These are phyloP conservation scores for Keiferia lycopersicella DNA, from an alignment of 2,888 invertebrate species.

Conservation along the genomic window DNA sequence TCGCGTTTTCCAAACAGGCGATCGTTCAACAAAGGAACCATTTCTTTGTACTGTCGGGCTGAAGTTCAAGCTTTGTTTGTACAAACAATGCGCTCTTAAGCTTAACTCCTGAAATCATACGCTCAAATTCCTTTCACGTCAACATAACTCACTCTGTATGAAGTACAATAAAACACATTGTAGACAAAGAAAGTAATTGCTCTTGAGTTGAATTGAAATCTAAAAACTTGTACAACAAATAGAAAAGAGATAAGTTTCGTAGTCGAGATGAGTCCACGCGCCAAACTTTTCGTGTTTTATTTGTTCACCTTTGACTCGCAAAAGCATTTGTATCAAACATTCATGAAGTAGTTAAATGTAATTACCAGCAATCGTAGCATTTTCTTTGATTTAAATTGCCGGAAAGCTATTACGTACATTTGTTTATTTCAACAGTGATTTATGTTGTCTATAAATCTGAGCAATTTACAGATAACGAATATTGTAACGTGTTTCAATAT, in stretches of 20 bases:
- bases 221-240: neutral
- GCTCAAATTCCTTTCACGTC: constrained; percentile 16
- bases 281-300: neutral
- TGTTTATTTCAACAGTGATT: neutral
- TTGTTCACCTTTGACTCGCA: neutral
- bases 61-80: constrained; percentile 14
- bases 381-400: no score
- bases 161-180: neutral
- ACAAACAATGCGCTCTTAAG: constrained; percentile 20
- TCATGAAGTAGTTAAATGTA: no score
- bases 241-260: neutral
- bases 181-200: neutral
- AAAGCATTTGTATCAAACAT: no score
- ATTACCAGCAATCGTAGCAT: no score
- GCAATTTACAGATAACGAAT: no score
- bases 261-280: neutral
- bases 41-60: constrained; percentile 18
- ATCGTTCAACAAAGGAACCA: constrained; percentile 12
- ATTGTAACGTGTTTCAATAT: no score
- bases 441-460: neutral
- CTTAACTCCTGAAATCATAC: constrained; percentile 14
- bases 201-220: neutral
- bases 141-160: constrained; percentile 11
- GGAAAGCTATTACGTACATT: neutral
- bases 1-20: neutral